Conservation (phyloP, 2,888 invertebrate species). For the Ormyrus nitidulus region DNA sequence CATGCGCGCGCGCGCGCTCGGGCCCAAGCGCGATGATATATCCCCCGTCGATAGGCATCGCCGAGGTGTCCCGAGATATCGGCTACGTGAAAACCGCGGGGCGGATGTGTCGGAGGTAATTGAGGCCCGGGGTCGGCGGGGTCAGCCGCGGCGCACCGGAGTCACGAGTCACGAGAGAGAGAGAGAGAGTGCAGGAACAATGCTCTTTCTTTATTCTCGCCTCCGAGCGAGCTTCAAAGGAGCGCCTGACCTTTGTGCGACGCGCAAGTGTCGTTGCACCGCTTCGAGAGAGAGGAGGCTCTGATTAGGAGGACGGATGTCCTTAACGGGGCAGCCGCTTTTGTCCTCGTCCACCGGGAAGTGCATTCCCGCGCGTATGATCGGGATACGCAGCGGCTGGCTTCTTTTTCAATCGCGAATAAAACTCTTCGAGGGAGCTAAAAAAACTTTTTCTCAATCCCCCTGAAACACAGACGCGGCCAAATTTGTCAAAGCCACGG, state of each 20-base stretch:
- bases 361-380: no score
- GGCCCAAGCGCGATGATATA: slow-evolving; percentile 45
- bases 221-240: background rate
- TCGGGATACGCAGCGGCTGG: no score
- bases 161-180: slow-evolving; percentile 75
- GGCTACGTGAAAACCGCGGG: slow-evolving; percentile 56
- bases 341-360: no score
- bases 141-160: slow-evolving; percentile 65
- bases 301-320: no score
- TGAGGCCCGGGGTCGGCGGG: slow-evolving; percentile 73
- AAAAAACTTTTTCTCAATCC: no score
- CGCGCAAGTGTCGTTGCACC: slow-evolving; percentile 56
- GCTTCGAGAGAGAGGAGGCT: no score
- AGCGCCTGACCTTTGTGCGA: slow-evolving; percentile 46
- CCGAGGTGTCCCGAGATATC: slow-evolving; percentile 4
- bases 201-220: slow-evolving; percentile 66
- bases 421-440: no score
- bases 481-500: no score
- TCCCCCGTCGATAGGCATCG: slow-evolving; percentile 50
- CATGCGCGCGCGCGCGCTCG: background rate
- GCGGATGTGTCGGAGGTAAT: slow-evolving; percentile 75
- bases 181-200: slow-evolving; percentile 68
- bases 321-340: no score
- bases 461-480: no score
- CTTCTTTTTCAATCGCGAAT: no score